These are phyloP conservation scores for Spermophilus dauricus DNA, from an alignment of 2,113 vertebrate species.

Conservation along the genomic window DNA sequence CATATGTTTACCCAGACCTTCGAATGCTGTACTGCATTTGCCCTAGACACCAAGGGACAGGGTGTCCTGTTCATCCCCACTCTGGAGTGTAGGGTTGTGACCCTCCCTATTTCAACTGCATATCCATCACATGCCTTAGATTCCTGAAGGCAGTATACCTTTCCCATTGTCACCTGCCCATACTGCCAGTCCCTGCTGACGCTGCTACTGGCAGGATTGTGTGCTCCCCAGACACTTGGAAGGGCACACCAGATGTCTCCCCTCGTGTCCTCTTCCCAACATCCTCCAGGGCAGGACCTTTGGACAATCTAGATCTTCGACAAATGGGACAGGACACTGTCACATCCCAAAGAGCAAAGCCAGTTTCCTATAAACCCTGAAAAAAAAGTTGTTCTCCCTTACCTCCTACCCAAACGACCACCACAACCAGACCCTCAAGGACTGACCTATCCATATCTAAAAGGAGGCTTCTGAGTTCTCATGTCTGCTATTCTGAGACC, in stretches of 20 bases:
- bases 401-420: too few species aligned
- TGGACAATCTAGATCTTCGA: background rate
- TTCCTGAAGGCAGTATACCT: background rate
- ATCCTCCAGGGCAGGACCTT: background rate
- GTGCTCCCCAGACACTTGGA: background rate
- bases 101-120: background rate
- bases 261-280: background rate
- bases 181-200: background rate
- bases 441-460: background rate
- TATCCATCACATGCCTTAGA: background rate
- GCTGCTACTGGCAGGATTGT: background rate
- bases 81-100: background rate
- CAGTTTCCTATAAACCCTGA: background rate
- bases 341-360: background rate
- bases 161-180: background rate
- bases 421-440: background rate
- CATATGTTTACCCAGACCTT: background rate
- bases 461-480: background rate
- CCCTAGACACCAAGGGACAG: background rate
- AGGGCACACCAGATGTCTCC: background rate
- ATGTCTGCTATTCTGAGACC: too few species aligned
- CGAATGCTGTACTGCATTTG: background rate
- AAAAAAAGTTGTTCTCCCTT: too few species aligned
- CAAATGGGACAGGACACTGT: background rate
- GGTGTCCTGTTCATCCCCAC: background rate